These are phyloP conservation scores for Plutomurus gul DNA, from an alignment of 1,140 invertebrate species.

Conservation along the genomic window DNA sequence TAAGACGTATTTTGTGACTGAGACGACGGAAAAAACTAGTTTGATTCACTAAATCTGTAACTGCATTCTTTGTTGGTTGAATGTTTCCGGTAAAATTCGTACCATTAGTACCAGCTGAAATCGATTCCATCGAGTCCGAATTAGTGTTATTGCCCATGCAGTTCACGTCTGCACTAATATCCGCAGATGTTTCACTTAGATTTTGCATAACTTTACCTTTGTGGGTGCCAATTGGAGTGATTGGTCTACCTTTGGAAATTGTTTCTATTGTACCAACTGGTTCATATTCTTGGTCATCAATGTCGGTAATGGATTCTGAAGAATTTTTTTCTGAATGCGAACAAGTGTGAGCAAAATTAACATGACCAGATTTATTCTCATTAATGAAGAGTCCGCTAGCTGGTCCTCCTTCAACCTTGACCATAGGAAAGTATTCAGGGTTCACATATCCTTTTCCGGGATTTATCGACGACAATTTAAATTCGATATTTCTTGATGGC, in stretches of 20 bases:
- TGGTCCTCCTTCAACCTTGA: neutral
- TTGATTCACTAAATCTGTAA: neutral
- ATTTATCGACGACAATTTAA: neutral
- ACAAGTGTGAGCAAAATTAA: neutral
- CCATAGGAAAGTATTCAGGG: neutral
- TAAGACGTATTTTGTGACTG: conserved; percentile 43
- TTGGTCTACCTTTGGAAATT: too few relatives aligned
- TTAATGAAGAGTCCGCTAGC: neutral
- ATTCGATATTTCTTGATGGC: neutral
- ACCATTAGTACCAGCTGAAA: too few relatives aligned
- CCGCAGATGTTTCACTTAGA: too few relatives aligned
- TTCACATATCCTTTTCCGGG: neutral
- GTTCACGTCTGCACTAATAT: too few relatives aligned
- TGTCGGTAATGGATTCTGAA: neutral
- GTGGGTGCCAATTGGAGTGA: neutral
- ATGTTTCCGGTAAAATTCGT: neutral
- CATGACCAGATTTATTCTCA: neutral
- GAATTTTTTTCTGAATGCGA: neutral
- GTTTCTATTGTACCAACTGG: neutral
- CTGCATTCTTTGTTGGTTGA: neutral
- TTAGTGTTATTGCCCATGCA: too few relatives aligned
- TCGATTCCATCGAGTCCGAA: too few relatives aligned
- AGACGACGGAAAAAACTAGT: conserved; percentile 43
- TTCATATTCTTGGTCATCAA: conserved; percentile 5
- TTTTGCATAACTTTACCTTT: too few relatives aligned